Evolutionary conservation across 2,797 vertebrate species (phyloP).

Genomic region (Botia kubotai): DNA sequence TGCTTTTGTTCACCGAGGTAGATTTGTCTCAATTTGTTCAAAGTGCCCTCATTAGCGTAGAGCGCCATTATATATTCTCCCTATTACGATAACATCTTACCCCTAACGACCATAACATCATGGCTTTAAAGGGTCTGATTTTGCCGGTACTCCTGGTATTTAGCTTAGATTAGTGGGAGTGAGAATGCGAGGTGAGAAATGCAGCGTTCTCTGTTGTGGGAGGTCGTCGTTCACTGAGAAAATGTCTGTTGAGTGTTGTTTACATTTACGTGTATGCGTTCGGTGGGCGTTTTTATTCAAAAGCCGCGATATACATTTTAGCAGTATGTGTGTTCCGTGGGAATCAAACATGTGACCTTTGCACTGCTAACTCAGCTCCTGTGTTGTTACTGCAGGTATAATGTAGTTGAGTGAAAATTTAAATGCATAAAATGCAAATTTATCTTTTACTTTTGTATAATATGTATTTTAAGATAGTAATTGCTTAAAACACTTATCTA

Average conservation of each 20-base stretch:
- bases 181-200: conserved; percentile 16
- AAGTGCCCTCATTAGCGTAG: conserved; percentile 50
- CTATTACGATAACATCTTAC: conserved; percentile 47
- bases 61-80: conserved; percentile 53
- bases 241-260: neutral
- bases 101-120: conserved; percentile 32
- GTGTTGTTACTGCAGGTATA: too few relatives aligned
- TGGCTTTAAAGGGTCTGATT: conserved; percentile 33
- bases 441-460: too few relatives aligned
- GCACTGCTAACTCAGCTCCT: too few relatives aligned
- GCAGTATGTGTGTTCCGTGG: too few relatives aligned
- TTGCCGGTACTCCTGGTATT: conserved; percentile 15
- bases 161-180: neutral
- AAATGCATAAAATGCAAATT: too few relatives aligned
- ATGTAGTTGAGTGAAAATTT: too few relatives aligned
- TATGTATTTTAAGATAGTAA: too few relatives aligned
- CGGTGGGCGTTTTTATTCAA: too few relatives aligned
- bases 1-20: conserved; percentile 47
- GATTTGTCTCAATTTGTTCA: conserved; percentile 58
- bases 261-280: too few relatives aligned
- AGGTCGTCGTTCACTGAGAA: conserved; percentile 3
- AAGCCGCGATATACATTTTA: too few relatives aligned
- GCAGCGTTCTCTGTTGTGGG: neutral
- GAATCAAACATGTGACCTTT: too few relatives aligned
- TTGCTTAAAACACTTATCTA: too few relatives aligned